A percentile compares a stretch with the other conserved stretches of the same genome.
These are phyloP conservation scores for Athalia circularis DNA, from an alignment of 2,888 invertebrate species.

Conservation along the genomic window DNA sequence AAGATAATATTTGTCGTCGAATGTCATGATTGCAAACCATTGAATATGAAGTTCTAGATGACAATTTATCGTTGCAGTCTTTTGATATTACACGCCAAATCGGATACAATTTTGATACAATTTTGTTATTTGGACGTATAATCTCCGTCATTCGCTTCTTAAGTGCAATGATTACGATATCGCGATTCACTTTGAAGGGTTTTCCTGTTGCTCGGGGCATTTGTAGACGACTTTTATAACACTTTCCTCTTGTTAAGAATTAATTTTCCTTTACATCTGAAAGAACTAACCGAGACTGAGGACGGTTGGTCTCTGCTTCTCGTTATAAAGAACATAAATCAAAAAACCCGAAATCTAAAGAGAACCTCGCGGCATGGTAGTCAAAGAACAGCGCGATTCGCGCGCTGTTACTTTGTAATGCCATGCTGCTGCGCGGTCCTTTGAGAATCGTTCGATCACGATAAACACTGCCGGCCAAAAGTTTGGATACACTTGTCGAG, in stretches of 20 bases:
- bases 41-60: not conserved
- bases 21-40: not conserved
- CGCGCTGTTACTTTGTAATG: no score
- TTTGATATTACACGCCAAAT: not conserved
- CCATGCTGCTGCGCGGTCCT: no score
- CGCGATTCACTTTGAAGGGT: not conserved
- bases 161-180: not conserved
- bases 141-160: not conserved
- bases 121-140: not conserved
- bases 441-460: no score
- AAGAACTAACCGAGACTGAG: conserved; percentile 4
- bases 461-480: no score
- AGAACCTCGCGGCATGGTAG: not conserved
- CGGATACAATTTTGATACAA: not conserved
- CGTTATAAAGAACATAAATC: conserved; percentile 5
- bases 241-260: not conserved
- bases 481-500: no score
- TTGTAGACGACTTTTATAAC: not conserved
- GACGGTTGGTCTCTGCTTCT: conserved; percentile 2
- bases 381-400: not conserved
- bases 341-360: not conserved
- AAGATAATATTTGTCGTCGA: not conserved
- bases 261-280: not conserved
- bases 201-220: conserved; percentile 1
- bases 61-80: conserved; percentile 6